These are phyloP conservation scores for Harpalus rubripes DNA, from an alignment of 2,888 invertebrate species.

Conservation along the genomic window DNA sequence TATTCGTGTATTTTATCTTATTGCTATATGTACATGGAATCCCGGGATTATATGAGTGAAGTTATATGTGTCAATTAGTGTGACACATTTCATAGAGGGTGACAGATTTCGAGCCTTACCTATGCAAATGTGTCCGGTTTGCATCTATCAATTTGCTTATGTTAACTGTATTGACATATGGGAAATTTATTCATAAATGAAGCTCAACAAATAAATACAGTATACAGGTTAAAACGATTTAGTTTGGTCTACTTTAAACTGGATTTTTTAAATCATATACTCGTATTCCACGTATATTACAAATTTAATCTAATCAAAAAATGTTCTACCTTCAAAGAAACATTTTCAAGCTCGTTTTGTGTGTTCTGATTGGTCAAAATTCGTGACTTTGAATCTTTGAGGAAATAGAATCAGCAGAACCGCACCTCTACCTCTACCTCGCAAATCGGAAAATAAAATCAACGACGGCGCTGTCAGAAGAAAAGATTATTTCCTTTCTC, in stretches of 20 bases:
- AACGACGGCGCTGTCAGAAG: conserved; percentile 23
- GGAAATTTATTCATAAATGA: too few species aligned
- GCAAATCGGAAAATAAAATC: conserved; percentile 32
- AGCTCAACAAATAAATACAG: too few species aligned
- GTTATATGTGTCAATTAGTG: conserved; percentile 4
- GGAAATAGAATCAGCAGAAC: conserved; percentile 26
- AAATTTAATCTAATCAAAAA: background rate
- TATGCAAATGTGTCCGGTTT: background rate
- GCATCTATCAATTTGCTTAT: background rate
- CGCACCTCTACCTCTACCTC: background rate
- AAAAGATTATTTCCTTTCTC: conserved; percentile 26
- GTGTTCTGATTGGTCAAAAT: conserved; percentile 1
- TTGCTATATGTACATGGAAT: background rate
- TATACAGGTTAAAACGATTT: too few species aligned
- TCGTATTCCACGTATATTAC: too few species aligned
- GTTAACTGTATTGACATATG: background rate
- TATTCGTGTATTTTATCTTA: background rate
- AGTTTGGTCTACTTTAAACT: too few species aligned
- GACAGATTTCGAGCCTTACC: background rate
- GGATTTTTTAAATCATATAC: too few species aligned
- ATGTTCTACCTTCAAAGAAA: background rate
- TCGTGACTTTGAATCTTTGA: conserved; percentile 7
- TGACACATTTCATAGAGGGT: conserved; percentile 10
- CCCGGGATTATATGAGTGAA: background rate
- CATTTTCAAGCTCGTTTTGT: background rate